Base-by-base conservation (phyloP, 2,113 vertebrate genomes). In the Mobula hypostoma region DNA sequence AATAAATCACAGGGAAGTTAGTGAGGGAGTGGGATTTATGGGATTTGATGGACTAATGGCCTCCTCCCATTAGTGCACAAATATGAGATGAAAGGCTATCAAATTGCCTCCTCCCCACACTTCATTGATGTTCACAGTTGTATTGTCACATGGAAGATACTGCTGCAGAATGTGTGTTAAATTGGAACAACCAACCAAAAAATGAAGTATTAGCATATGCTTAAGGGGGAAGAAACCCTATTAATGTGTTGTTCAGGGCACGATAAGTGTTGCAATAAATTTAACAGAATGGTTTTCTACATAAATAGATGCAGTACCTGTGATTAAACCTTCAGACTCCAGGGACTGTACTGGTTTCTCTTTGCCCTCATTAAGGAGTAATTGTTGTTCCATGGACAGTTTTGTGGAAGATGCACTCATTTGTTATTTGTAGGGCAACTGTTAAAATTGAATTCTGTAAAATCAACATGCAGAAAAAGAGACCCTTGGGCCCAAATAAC, bases 311-410 rank as follows among this genome's bases (percentile, higher is more conserved):
- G 12, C 83, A 88, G 27, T 61, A 27, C 11, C 27, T 88, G 11
- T 88, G 83, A 88, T 88, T 88, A 88, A 88, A 88, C 27, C 58
- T 61, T 63, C 58, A n/a, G 83, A 63, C 83, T n/a, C 83, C 58
- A 63, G 83, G 58, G 83, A 88, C 9, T 2, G 29, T 88, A 27
- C 24, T 15, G 58, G 58, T 56, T 88, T n/a, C 83, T 88, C 48
- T 56, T 56, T 15, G 12, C 48, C 58, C 61, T 63, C 83, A 61
- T 63, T 88, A 15, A 61, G 58, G 83, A 63, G 24, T 63, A 88
- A 88, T 88, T 88, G 61, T 63, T 61, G 83, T 88, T 88, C 24
- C 29, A 56, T 63, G 58, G 83, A 63, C 83, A 88, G 83, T 58
- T 87, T 61, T 85, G 82, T 19, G 82, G 82, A 85, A n/a, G 58